A percentile compares a stretch with the other conserved stretches of the same genome.
phyloP scores from a whole-genome alignment of 2,113 vertebrate species.

The Neofelis nebulosa region DNA sequence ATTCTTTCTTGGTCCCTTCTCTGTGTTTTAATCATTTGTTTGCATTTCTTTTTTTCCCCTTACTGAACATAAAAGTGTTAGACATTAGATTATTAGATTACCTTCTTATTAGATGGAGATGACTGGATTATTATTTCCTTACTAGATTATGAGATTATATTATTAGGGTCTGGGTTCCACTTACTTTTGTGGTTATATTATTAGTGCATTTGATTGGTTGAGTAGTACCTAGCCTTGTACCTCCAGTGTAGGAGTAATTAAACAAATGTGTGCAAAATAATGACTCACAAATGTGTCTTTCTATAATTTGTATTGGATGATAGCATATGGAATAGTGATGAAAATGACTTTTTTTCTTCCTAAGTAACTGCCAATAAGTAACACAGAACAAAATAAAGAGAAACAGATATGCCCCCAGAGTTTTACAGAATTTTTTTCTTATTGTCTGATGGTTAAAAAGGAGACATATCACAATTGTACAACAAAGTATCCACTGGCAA shows the following conservation, averaged over 20 bases:
- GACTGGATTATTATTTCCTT: not conserved
- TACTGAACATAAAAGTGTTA: not conserved
- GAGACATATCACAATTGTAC: slow-evolving; percentile 82
- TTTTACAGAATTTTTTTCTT: slow-evolving; percentile 84
- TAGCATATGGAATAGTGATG: slow-evolving; percentile 64
- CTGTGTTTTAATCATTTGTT: not conserved
- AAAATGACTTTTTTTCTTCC: slow-evolving; percentile 80
- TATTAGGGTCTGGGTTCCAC: not conserved
- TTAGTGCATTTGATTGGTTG: not conserved
- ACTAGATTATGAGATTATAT: not conserved
- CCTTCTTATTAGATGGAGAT: not conserved
- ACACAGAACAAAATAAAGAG: slow-evolving; percentile 78
- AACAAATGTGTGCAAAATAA: not conserved
- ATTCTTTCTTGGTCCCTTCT: not conserved
- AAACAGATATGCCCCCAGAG: slow-evolving; percentile 73
- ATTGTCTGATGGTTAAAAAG: slow-evolving; percentile 84
- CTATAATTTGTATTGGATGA: slow-evolving; percentile 78
- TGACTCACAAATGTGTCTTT: slow-evolving; percentile 74
- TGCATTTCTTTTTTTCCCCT: not conserved
- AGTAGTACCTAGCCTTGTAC: not conserved
- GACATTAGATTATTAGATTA: not conserved
- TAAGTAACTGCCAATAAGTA: slow-evolving; percentile 79
- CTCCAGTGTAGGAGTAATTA: not conserved
- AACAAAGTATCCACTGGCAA: slow-evolving; percentile 79
- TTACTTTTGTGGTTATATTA: not conserved